phyloP scores from a whole-genome alignment of 2,797 vertebrate species.

The Sebastes nivosus region DNA sequence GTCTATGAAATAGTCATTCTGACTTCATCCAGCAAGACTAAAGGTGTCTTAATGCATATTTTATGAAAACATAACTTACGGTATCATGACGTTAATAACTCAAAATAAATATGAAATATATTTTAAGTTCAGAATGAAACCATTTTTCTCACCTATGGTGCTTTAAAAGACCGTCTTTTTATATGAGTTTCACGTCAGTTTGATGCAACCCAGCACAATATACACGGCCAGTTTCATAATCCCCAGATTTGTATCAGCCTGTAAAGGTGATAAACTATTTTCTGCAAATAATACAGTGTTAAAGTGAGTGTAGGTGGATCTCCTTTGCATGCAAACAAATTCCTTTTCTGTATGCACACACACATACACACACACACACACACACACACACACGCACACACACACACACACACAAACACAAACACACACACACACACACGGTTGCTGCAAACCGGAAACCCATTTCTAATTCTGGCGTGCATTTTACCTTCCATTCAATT shows the following conservation, averaged over 20 bases:
- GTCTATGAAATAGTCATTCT: too few relatives aligned
- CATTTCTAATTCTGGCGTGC: slow-evolving; percentile 55
- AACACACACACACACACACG: slow-evolving; percentile 4
- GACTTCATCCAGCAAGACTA: background rate
- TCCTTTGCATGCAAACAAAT: slow-evolving; percentile 33
- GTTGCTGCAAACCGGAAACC: slow-evolving; percentile 28
- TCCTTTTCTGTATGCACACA: background rate
- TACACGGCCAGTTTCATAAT: slow-evolving; percentile 18
- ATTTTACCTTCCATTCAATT: slow-evolving; percentile 66
- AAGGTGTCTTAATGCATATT: background rate
- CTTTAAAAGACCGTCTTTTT: background rate
- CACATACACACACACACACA: slow-evolving; percentile 25
- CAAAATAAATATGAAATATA: background rate
- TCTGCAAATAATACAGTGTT: slow-evolving; percentile 45
- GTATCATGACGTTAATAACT: background rate
- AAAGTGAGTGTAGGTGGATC: slow-evolving; percentile 50
- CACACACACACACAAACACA: background rate
- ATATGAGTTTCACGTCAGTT: background rate
- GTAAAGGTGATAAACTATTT: slow-evolving; percentile 39
- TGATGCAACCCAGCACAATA: background rate
- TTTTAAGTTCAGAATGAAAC: background rate
- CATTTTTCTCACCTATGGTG: background rate
- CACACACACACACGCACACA: background rate
- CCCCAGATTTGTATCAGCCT: slow-evolving; percentile 12
- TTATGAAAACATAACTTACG: background rate